A percentile compares a stretch with the other conserved stretches of the same genome.
phyloP scores from a whole-genome alignment of 2,797 vertebrate genomes.

The Tadarida brasiliensis region DNA sequence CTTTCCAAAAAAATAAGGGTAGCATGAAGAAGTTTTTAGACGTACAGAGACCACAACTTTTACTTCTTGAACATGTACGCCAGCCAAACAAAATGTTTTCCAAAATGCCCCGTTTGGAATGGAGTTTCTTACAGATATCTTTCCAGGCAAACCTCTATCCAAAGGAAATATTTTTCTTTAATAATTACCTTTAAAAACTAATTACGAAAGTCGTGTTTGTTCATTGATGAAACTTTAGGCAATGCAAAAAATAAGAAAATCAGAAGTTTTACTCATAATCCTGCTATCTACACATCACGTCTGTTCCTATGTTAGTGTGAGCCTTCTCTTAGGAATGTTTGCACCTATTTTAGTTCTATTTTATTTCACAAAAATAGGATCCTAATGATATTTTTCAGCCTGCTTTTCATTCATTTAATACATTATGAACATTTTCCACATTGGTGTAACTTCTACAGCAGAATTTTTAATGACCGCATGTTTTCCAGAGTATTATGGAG shows the following conservation, averaged over 20 bases:
- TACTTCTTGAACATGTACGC: background rate
- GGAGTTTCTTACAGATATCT: background rate
- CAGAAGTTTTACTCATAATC: background rate
- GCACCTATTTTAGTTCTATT: constrained; percentile 13
- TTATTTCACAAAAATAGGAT: background rate
- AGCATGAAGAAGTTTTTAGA: background rate
- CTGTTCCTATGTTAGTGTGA: background rate
- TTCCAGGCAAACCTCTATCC: background rate
- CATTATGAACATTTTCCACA: background rate
- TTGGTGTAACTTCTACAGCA: background rate
- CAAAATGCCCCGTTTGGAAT: background rate
- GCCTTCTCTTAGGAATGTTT: background rate
- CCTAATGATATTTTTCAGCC: background rate
- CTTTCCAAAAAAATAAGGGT: background rate
- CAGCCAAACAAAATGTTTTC: background rate
- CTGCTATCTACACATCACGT: background rate
- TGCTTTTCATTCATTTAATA: background rate
- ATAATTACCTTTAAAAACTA: constrained; percentile 1
- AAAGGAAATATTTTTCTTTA: constrained; percentile 13
- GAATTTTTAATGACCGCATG: background rate
- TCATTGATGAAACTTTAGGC: background rate
- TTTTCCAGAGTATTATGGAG: background rate
- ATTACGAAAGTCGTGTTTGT: background rate
- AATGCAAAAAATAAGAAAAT: background rate
- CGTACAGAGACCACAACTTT: background rate